Base-by-base conservation (phyloP, 2,797 vertebrate species). In the Zalophus californianus region DNA sequence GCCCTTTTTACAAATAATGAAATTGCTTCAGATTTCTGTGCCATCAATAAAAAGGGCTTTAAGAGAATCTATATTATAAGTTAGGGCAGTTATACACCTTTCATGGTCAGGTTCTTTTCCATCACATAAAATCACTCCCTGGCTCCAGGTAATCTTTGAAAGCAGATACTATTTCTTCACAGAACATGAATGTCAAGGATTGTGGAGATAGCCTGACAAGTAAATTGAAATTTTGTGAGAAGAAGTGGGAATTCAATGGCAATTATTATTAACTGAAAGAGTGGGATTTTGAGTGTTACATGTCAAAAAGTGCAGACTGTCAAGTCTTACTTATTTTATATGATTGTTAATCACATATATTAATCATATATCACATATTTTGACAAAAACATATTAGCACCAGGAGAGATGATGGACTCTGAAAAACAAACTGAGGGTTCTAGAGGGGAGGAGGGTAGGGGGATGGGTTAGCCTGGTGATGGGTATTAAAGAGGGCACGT, bases 191-290 rank as follows among this genome's bases (percentile, higher is more conserved):
- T 75, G 68, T 92, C 85, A 62, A 88, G 41, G 27, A 48, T 7
- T 56, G 23, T 91, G 85, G 68, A 83, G 52, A 44, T 18, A 73
- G 15, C 32, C 50, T 29, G 50, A 20, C 23, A 78, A 29, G 64
- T 95, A 96, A 89, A 52, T 70, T 68, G 35, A 93, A 89, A 52
- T 80, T 84, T 66, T 56, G 5, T 91, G 62, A 66, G 50, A 87
- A 66, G 52, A 87, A 66, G 52, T 83, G 27, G 41, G 4, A 48
- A 93, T 70, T 80, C 15, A 79, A 12, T 2, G 23, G 56, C 38
- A 62, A 44, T 83, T 83, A 32, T 77, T 70, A 86, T 27, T 79
- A 62, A 48, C 13, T 27, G 48, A 52, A 44, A 58, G 8, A 72
- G 54, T 87, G 10, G 32, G 21, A 82, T 86, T 94, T 93, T 90